Conservation (phyloP, 37 sponge, comb jelly and placozoan species). For the Mnemiopsis leidyi region DNA sequence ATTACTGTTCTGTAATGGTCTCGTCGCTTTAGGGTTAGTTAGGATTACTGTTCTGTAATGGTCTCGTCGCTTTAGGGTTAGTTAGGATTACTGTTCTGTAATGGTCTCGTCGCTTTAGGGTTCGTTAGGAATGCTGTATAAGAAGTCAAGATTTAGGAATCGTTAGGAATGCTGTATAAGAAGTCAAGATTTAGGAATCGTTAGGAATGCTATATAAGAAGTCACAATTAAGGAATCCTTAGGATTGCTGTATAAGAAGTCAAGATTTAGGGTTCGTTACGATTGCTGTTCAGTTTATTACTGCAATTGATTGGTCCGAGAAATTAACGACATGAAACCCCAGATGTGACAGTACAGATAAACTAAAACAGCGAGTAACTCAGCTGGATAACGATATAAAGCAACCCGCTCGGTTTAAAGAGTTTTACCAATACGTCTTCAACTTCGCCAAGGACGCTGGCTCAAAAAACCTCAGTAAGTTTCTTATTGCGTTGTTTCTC, state of each 20-base stretch:
- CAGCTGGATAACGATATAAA: conserved; percentile 79
- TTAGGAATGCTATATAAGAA: no score
- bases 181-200: no score
- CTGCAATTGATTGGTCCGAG: no score
- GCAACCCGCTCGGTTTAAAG: conserved; percentile 85
- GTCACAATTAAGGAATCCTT: no score
- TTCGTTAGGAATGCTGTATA: no score
- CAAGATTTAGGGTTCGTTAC: no score
- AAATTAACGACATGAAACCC: no score
- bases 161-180: no score
- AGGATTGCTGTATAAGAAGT: no score
- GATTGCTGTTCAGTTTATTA: no score
- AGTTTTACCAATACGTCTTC: conserved; percentile 94
- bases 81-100: conserved; percentile 33
- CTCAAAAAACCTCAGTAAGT: conserved; percentile 85
- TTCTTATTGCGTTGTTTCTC: no score
- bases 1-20: conserved; percentile 46
- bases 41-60: conserved; percentile 39
- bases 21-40: conserved; percentile 16
- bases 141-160: no score
- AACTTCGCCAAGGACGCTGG: conserved; percentile 94
- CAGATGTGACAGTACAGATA: conserved; percentile 92
- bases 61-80: conserved; percentile 16
- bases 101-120: conserved; percentile 20
- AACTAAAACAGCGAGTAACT: conserved; percentile 74